A percentile compares a stretch with the other conserved stretches of the same genome.
These are phyloP conservation scores for Sarcophaga caerulescens DNA, from an alignment of 2,888 invertebrate species.

Conservation along the genomic window DNA sequence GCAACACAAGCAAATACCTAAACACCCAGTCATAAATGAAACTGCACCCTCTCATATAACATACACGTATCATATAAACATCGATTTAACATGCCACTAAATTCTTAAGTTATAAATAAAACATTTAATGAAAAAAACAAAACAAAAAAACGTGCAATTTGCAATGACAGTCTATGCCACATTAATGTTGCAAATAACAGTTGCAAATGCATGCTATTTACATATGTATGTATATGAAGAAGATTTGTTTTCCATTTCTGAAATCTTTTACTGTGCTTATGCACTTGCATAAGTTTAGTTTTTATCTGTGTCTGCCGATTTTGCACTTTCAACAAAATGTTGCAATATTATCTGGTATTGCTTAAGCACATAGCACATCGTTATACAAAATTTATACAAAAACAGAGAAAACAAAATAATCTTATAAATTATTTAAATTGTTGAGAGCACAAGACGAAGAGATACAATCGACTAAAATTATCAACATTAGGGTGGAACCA, in stretches of 20 bases:
- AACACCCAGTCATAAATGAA: too few relatives aligned
- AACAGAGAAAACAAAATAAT: neutral
- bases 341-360: neutral
- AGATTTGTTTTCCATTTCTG: neutral
- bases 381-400: slow-evolving; percentile 46
- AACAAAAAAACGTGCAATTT: slow-evolving; percentile 6
- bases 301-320: slow-evolving; percentile 1
- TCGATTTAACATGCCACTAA: slow-evolving; percentile 37
- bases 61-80: slow-evolving; percentile 9
- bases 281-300: slow-evolving; percentile 5
- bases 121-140: slow-evolving; percentile 25
- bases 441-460: slow-evolving; percentile 7
- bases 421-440: slow-evolving; percentile 60
- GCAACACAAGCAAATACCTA: too few relatives aligned
- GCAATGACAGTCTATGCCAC: slow-evolving; percentile 5
- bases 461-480: slow-evolving; percentile 5
- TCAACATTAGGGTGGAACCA: slow-evolving; percentile 22
- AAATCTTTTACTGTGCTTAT: neutral
- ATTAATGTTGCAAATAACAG: neutral
- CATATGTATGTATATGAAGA: neutral
- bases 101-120: slow-evolving; percentile 60
- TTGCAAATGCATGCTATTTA: neutral
- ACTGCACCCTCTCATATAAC: neutral
- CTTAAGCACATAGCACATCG: slow-evolving; percentile 39
- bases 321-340: slow-evolving; percentile 12